Base-by-base conservation (phyloP, 2,113 vertebrate genomes). In the Proterorhinus semilunaris region DNA sequence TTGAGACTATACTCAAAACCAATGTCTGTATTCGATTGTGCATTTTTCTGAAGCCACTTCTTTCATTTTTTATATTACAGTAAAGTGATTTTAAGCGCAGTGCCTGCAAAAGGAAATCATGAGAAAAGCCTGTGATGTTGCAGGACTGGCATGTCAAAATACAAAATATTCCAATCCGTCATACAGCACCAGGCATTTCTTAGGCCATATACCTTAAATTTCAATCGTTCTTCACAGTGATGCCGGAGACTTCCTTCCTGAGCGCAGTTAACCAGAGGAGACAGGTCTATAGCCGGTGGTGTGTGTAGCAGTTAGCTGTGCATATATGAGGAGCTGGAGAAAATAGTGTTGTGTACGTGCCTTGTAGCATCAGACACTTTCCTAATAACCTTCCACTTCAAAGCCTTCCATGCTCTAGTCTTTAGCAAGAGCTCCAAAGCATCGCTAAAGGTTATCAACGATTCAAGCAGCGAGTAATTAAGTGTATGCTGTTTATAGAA, bases 241-340 rank as follows among this genome's bases (percentile, higher is more conserved):
- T 63, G 51, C 68, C 67, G 45, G 21, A 44, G 16, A 67, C 57
- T 59, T 68, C 75, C 6, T 48, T 66, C 51, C 55, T 43, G 68
- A 55, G 68, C 51, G 65, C 65, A 72, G 66, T 79, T 83, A 85
- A 89, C 87, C 78, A 86, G 53, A 78, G 66, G 49, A 66, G 86
- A 83, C 86, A 83, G 82, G 75, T 78, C 86, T 78, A 83, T 80
- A 71, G 79, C 77, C 76, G 73, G 45, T 73, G 75, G 75, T 54
- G 76, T 80, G 79, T 76, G 62, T 53, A 65, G 77, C 66, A 17
- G 10, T 88, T 87, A 79, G 72, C 79, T 62, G 83, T 66, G 82
- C 82, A 83, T 84, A 84, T 69, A 84, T 74, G 71, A 72, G 58
- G 75, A 78, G 57, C 52, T 46, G 4, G 67, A 62, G 83, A 62